A percentile compares a stretch with the other conserved stretches of the same genome.
These are phyloP conservation scores for Dipodomys merriami DNA, from an alignment of 2,113 vertebrate species.

Conservation along the genomic window DNA sequence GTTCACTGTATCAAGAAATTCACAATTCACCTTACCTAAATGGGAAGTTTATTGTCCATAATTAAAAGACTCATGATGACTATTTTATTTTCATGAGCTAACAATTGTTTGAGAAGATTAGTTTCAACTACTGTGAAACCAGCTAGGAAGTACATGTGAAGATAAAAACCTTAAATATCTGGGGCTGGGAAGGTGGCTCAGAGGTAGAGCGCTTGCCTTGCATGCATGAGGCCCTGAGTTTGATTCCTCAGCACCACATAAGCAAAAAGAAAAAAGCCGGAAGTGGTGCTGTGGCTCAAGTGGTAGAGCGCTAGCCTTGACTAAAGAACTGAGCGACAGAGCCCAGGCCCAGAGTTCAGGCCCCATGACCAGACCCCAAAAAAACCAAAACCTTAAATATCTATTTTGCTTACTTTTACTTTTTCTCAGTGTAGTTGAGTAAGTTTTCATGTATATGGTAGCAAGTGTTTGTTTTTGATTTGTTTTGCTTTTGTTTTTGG, in stretches of 20 bases:
- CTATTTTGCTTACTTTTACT: neutral
- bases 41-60: neutral
- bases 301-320: no score
- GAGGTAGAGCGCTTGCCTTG: no score
- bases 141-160: neutral
- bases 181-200: no score
- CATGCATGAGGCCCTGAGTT: no score
- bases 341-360: no score
- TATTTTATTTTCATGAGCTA: neutral
- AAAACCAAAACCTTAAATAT: neutral
- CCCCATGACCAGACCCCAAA: no score
- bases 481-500: neutral
- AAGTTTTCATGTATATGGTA: neutral
- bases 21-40: neutral
- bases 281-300: no score
- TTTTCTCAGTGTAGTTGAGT: neutral
- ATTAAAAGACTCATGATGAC: neutral
- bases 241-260: no score
- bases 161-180: slow-evolving; percentile 1
- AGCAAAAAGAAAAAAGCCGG: no score
- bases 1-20: neutral
- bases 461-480: neutral
- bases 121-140: neutral
- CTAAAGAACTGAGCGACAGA: no score
- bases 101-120: neutral